Evolutionary conservation across 1,140 invertebrate species (phyloP).

Genomic region (Cydia fagiglandana): DNA sequence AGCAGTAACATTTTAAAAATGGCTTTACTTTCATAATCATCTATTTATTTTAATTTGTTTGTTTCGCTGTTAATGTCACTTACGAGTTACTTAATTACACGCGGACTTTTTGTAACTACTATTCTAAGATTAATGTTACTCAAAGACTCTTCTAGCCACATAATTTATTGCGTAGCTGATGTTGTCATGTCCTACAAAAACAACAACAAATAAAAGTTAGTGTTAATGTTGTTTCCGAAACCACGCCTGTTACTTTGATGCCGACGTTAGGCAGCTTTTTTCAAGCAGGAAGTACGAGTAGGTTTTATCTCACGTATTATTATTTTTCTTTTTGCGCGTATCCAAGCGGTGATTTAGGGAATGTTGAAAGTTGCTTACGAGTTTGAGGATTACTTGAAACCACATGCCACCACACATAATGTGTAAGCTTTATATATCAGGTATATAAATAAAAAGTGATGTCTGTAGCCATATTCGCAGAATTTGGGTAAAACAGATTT

Average conservation of each 20-base stretch:
- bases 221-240: neutral
- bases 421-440: neutral
- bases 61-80: no score
- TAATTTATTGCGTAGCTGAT: no score
- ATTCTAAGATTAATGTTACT: no score
- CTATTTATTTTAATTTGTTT: no score
- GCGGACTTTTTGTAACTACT: neutral
- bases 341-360: neutral
- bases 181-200: neutral
- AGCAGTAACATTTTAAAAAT: no score
- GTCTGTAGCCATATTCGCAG: no score
- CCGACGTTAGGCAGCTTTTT: neutral
- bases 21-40: no score
- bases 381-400: neutral
- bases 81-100: no score
- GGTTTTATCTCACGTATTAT: constrained; percentile 1
- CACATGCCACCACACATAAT: no score
- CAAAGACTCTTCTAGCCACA: no score
- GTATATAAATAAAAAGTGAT: no score
- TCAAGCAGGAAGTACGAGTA: neutral
- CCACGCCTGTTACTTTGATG: neutral
- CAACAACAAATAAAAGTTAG: neutral
- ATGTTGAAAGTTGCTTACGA: neutral
- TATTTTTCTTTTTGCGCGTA: neutral
- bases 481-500: no score